Percentiles rank a stretch among this genome's conserved stretches.
These are phyloP conservation scores for Dreissena polymorpha DNA, from an alignment of 1,140 invertebrate species.

Conservation along the genomic window DNA sequence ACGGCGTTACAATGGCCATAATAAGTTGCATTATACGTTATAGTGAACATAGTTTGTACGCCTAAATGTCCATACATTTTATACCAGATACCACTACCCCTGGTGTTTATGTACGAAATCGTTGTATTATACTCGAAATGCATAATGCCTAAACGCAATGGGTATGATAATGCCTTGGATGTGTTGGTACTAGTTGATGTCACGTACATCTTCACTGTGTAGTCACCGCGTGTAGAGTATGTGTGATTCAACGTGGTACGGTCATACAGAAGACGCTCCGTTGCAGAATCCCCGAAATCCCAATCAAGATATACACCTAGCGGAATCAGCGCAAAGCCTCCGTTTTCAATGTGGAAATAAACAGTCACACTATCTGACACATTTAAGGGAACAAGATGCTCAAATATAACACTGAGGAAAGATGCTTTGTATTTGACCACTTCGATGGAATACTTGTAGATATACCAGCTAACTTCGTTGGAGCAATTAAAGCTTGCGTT, in stretches of 20 bases:
- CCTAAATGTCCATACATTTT: slow-evolving; percentile 40
- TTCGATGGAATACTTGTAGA: slow-evolving; percentile 17
- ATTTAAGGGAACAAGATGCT: slow-evolving; percentile 37
- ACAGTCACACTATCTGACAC: slow-evolving; percentile 25
- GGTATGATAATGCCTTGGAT: neutral
- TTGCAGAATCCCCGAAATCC: slow-evolving; percentile 20
- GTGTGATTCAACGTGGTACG: slow-evolving; percentile 1
- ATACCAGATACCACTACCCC: slow-evolving; percentile 20
- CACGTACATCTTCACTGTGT: slow-evolving; percentile 17
- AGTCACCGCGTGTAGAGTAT: slow-evolving; percentile 36
- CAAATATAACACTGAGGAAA: slow-evolving; percentile 6
- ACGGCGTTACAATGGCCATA: neutral
- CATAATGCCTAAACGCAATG: slow-evolving; percentile 36
- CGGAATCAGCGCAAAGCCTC: slow-evolving; percentile 36
- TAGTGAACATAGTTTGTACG: slow-evolving; percentile 8
- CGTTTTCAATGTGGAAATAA: slow-evolving; percentile 42
- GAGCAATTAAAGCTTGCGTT: slow-evolving; percentile 40
- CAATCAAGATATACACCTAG: neutral
- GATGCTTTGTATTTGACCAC: slow-evolving; percentile 28
- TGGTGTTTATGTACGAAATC: slow-evolving; percentile 22
- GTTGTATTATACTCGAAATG: slow-evolving; percentile 38
- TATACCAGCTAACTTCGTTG: slow-evolving; percentile 37
- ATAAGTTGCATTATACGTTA: slow-evolving; percentile 18
- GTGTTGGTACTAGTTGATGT: slow-evolving; percentile 11
- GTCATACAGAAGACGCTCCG: neutral